phyloP scores from a whole-genome alignment of 2,888 invertebrate species.

The Gastracanthus pulcherrimus region DNA sequence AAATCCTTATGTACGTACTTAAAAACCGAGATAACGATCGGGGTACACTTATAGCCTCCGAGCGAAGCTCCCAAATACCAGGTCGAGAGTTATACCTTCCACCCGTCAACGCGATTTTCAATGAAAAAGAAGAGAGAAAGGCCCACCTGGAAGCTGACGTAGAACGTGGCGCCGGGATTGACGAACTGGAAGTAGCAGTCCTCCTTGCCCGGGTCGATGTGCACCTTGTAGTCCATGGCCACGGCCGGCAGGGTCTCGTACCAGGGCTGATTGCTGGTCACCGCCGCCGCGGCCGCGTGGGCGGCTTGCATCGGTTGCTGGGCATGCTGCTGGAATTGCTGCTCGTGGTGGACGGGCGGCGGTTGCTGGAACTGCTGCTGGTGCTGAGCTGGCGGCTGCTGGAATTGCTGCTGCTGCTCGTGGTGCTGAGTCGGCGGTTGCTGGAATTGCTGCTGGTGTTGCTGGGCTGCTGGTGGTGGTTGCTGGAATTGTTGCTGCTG shows the following conservation, averaged over 20 bases:
- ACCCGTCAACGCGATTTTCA: neutral
- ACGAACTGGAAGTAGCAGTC: conserved; percentile 98
- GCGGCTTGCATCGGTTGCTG: neutral
- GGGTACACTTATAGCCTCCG: neutral
- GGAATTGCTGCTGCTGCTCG: neutral
- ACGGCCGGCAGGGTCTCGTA: conserved; percentile 93
- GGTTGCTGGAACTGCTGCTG: no score
- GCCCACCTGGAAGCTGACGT: conserved; percentile 93
- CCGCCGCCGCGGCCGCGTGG: neutral
- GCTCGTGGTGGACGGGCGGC: neutral
- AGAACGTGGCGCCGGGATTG: conserved; percentile 93
- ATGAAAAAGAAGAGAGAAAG: neutral
- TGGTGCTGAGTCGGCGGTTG: conserved; percentile 69
- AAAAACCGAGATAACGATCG: neutral
- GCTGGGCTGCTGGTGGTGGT: neutral
- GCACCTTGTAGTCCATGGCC: conserved; percentile 97
- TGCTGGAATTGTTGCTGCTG: neutral
- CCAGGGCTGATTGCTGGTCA: conserved; percentile 83
- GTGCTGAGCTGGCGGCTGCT: conserved; percentile 2
- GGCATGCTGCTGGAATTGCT: neutral
- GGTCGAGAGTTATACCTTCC: neutral
- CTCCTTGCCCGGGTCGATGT: conserved; percentile 95
- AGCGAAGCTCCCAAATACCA: neutral
- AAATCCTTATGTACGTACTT: no score
- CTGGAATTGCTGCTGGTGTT: conserved; percentile 67